Percentiles rank a stretch among this genome's conserved stretches.
Evolutionary conservation across 1,140 invertebrate species (phyloP).

Genomic region (Cryptotermes secundus): DNA sequence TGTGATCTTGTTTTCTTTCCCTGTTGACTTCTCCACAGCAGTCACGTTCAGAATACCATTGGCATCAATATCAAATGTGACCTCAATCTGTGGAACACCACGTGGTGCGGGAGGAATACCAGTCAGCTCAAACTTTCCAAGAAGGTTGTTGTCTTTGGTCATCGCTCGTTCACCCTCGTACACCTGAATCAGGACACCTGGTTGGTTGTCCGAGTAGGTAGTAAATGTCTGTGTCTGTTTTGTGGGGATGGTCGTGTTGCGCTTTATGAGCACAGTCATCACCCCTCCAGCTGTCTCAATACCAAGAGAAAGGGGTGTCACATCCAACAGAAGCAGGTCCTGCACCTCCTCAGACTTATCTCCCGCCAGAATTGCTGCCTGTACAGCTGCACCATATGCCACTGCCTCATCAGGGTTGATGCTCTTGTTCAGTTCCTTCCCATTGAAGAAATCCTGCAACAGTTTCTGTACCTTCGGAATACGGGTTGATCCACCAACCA

Average conservation of each 20-base stretch:
- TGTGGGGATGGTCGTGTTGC: constrained; percentile 94
- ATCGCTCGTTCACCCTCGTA: constrained; percentile 90
- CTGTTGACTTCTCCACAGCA: too few relatives aligned
- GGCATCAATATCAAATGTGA: too few relatives aligned
- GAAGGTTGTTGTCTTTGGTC: constrained; percentile 89
- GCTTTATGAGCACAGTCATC: constrained; percentile 93
- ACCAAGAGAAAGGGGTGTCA: constrained; percentile 91
- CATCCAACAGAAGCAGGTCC: constrained; percentile 89
- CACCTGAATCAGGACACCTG: constrained; percentile 86
- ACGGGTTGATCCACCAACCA: constrained; percentile 97
- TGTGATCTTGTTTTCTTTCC: too few relatives aligned
- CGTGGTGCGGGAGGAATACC: constrained; percentile 95
- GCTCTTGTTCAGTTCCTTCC: constrained; percentile 55
- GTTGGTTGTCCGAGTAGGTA: constrained; percentile 95
- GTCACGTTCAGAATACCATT: too few relatives aligned
- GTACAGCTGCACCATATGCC: constrained; percentile 85
- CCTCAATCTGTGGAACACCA: too few relatives aligned
- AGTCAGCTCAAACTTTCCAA: constrained; percentile 92
- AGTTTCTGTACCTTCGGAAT: constrained; percentile 96
- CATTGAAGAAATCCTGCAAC: constrained; percentile 65
- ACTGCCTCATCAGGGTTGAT: constrained; percentile 94
- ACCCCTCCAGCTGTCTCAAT: constrained; percentile 97
- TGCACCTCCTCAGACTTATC: constrained; percentile 92
- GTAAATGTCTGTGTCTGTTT: constrained; percentile 96
- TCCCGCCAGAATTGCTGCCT: constrained; percentile 91